These are phyloP conservation scores for Euspilapteryx auroguttella DNA, from an alignment of 2,888 invertebrate genomes.

Conservation along the genomic window DNA sequence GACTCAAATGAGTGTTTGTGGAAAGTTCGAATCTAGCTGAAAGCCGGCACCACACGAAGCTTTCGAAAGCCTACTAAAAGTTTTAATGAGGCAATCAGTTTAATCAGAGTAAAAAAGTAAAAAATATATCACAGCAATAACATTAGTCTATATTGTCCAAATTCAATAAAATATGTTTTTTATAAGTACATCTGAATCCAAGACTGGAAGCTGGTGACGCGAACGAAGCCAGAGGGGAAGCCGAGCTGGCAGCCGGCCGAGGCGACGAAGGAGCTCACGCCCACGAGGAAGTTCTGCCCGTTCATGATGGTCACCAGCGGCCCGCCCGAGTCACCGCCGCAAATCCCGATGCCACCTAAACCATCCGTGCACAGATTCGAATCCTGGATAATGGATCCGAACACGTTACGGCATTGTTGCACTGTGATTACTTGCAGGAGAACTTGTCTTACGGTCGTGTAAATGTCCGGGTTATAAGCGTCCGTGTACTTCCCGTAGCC, in stretches of 20 bases:
- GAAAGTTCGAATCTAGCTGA: no score
- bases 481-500: constrained; percentile 8
- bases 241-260: constrained; percentile 19
- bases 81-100: no score
- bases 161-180: no score
- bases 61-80: no score
- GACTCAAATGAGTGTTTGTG: no score
- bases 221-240: constrained; percentile 12
- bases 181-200: constrained; percentile 20
- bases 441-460: constrained; percentile 6
- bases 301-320: constrained; percentile 14
- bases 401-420: constrained; percentile 6
- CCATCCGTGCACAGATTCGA: constrained; percentile 5
- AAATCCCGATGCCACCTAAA: constrained; percentile 2
- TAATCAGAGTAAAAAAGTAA: no score
- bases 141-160: no score
- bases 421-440: constrained; percentile 7
- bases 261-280: constrained; percentile 28
- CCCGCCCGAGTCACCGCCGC: constrained; percentile 14
- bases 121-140: no score
- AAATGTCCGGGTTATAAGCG: constrained; percentile 3
- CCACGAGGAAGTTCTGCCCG: constrained; percentile 12
- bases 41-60: no score
- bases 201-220: constrained; percentile 7
- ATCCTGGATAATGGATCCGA: constrained; percentile 4